Evolutionary conservation across 2,113 vertebrate species (phyloP).

Genomic region (Phrynosoma blainvillii): DNA sequence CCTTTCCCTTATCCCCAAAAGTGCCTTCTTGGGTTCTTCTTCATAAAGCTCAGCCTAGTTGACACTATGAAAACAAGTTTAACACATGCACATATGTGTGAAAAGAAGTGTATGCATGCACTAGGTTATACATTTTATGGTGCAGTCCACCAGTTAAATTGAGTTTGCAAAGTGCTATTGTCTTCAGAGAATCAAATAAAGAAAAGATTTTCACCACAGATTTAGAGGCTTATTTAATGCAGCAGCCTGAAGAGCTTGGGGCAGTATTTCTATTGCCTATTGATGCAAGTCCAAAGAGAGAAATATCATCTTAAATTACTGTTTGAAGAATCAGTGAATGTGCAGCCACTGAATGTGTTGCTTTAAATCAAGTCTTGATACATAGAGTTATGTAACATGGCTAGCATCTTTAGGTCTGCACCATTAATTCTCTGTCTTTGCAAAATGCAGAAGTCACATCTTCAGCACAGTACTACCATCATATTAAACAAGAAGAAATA

Average conservation of each 20-base stretch:
- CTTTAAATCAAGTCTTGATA: conserved; percentile 4
- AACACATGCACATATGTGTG: neutral
- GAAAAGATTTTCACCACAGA: neutral
- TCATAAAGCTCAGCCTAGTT: too few relatives aligned
- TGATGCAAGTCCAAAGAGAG: neutral
- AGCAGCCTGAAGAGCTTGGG: conserved; percentile 5
- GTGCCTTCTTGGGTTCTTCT: too few relatives aligned
- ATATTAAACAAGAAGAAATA: conserved; percentile 2
- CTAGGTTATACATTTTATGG: neutral
- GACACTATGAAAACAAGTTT: too few relatives aligned
- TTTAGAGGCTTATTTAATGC: neutral
- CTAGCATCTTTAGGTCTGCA: conserved; percentile 23
- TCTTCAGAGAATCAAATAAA: neutral
- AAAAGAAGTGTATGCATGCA: neutral
- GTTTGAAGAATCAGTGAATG: conserved; percentile 7
- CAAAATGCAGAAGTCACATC: neutral
- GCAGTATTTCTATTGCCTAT: conserved; percentile 11
- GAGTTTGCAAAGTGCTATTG: neutral
- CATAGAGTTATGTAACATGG: neutral
- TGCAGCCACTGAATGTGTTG: neutral
- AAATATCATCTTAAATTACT: conserved; percentile 44
- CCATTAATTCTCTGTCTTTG: conserved; percentile 38
- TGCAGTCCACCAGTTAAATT: neutral
- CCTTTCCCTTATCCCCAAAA: too few relatives aligned
- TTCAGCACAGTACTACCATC: neutral